These are phyloP conservation scores for Lepisosteus osseus DNA, from an alignment of 2,113 vertebrate species.

Conservation along the genomic window DNA sequence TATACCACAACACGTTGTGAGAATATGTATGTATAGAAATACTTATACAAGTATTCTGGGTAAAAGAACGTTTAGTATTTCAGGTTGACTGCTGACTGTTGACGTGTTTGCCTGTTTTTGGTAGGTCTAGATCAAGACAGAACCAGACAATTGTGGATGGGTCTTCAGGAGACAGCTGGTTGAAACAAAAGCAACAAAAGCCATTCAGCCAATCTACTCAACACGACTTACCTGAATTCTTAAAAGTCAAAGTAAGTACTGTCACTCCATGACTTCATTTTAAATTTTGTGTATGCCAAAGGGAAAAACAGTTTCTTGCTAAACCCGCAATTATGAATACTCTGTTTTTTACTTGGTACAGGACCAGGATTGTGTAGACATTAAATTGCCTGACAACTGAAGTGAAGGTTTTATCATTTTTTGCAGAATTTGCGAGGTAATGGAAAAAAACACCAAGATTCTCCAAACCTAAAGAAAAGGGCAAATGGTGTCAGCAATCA, in stretches of 20 bases:
- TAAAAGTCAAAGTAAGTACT: conserved; percentile 64
- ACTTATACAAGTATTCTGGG: no score
- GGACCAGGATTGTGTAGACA: no score
- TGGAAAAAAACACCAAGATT: conserved; percentile 81
- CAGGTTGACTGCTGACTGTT: not conserved
- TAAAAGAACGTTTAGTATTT: no score
- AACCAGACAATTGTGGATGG: conserved; percentile 64
- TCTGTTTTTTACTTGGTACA: no score
- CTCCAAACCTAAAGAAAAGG: conserved; percentile 77
- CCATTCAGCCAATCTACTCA: conserved; percentile 54
- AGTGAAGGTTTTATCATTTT: conserved; percentile 5
- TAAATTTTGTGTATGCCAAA: no score
- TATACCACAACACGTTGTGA: no score
- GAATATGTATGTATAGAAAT: no score
- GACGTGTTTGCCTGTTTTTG: conserved; percentile 25
- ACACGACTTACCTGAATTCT: conserved; percentile 67
- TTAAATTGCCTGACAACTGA: not conserved
- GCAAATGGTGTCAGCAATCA: conserved; percentile 66
- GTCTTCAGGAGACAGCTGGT: conserved; percentile 65
- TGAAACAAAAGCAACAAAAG: conserved; percentile 77
- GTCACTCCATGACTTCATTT: no score
- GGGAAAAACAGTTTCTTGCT: no score
- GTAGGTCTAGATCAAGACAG: conserved; percentile 75
- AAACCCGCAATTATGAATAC: no score
- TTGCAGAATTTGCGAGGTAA: conserved; percentile 71